Base-by-base conservation (phyloP, 2,113 vertebrate species). In the Stomatorhinus ivindoensis region DNA sequence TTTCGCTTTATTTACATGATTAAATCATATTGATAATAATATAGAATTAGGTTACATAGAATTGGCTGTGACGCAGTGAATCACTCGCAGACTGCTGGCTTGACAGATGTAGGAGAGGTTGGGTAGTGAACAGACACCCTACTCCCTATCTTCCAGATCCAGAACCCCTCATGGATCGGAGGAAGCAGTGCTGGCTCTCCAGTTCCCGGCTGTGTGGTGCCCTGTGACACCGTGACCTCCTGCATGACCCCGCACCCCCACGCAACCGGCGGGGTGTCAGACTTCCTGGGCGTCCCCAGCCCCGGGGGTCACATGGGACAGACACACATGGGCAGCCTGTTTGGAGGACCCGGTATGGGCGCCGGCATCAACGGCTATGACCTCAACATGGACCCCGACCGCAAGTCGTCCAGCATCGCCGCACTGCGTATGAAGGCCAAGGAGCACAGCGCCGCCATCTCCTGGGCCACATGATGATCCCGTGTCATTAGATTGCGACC, bases 371-470 rank as follows among this genome's bases (percentile, higher is more conserved):
- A 98, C 0, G 97, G 97, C 91, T 99, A 98, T 0, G 98, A 99
- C 95, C 95, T 99, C 93, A 97, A 97, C 61, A 94, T 96, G 1
- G 98, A 99, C 94, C 97, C 98, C 0, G 98, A 99, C 93, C 97
- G 98, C 95, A 99, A 99, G 95, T 98, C 96, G 61, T 99, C 98
- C 88, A 99, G 98, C 96, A 99, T 99, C 84, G 98, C 98, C 5
- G 97, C 98, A 17, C 95, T 99, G 92, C 95, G 98, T 90, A 98
- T 99, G 97, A 99, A 99, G 91, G 98, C 98, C 13, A 99, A 99
- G 95, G 98, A 99, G 96, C 98, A 99, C 96, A 99, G 98, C 13
- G 98, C 98, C 0, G 98, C 98, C 48, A 99, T 99, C 94, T 99
- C 98, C 90, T 99, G 98, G 98, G 97, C 97, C 3, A 98, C 98